phyloP scores from a whole-genome alignment of 1,140 invertebrate species.

The Cydia pomonella region DNA sequence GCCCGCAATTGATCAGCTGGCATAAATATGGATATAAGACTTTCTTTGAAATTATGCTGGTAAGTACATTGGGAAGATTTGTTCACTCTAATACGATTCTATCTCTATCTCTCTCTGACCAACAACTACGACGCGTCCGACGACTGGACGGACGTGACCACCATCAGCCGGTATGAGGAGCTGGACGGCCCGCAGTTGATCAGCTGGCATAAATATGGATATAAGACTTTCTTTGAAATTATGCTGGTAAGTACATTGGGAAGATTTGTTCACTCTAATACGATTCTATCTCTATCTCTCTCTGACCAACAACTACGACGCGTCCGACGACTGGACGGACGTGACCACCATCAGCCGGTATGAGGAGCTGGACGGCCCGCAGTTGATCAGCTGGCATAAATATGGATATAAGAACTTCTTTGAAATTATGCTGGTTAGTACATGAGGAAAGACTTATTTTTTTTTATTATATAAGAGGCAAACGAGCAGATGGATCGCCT shows the following conservation, averaged over 20 bases:
- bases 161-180: constrained; percentile 13
- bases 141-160: constrained; percentile 36
- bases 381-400: constrained; percentile 32
- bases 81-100: too few species aligned
- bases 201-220: constrained; percentile 35
- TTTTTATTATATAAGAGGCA: too few species aligned
- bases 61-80: constrained; percentile 5
- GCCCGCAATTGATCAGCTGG: constrained; percentile 32
- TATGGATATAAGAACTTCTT: constrained; percentile 36
- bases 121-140: constrained; percentile 35
- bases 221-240: constrained; percentile 36
- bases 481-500: too few species aligned
- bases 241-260: constrained; percentile 34
- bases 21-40: constrained; percentile 35
- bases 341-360: constrained; percentile 29
- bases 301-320: constrained; percentile 34
- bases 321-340: constrained; percentile 36
- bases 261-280: too few species aligned
- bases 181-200: constrained; percentile 27
- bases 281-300: too few species aligned
- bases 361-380: constrained; percentile 19
- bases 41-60: constrained; percentile 36
- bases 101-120: too few species aligned
- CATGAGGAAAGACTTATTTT: too few species aligned
- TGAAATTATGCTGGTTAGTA: constrained; percentile 37